Percentiles rank a stretch among this genome's conserved stretches.
phyloP scores from a whole-genome alignment of 2,888 invertebrate species.

The Drosophila ezoana region DNA sequence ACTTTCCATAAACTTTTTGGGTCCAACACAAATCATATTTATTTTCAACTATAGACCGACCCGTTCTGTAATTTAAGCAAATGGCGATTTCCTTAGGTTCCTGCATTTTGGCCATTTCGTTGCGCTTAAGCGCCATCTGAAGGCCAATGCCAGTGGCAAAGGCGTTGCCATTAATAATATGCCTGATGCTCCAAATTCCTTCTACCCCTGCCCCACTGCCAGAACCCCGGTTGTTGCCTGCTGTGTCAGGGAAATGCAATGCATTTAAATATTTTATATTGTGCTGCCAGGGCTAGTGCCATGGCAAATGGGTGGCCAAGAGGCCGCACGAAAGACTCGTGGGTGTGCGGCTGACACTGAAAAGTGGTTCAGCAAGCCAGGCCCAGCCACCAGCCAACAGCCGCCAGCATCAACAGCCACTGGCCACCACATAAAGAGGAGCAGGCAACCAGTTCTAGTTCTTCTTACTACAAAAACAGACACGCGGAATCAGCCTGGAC shows the following conservation, averaged over 20 bases:
- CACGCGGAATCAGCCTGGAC: constrained; percentile 35
- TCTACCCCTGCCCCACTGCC: not conserved
- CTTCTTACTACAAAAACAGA: constrained; percentile 14
- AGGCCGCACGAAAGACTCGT: constrained; percentile 37
- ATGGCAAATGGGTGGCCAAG: constrained; percentile 38
- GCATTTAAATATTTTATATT: constrained; percentile 63
- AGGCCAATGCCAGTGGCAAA: constrained; percentile 63
- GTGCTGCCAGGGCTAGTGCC: constrained; percentile 31
- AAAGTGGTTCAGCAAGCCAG: constrained; percentile 57
- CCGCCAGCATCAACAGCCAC: constrained; percentile 5
- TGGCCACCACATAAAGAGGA: constrained; percentile 1
- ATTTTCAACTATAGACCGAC: not conserved
- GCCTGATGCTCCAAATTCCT: constrained; percentile 8
- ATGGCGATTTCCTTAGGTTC: constrained; percentile 22
- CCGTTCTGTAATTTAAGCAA: constrained; percentile 15
- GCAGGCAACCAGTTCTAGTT: constrained; percentile 48
- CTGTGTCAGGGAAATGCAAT: constrained; percentile 45
- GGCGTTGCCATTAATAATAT: constrained; percentile 51
- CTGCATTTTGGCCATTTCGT: constrained; percentile 34
- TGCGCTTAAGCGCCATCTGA: constrained; percentile 44
- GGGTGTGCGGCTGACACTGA: constrained; percentile 68
- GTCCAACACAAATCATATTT: constrained; percentile 9
- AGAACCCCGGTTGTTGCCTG: constrained; percentile 4
- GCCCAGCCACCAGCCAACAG: constrained; percentile 23
- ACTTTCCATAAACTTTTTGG: constrained; percentile 2